Percentiles rank a stretch among this genome's conserved stretches.
phyloP scores from a whole-genome alignment of 2,888 invertebrate species.

The Aspidiotus rigidus region DNA sequence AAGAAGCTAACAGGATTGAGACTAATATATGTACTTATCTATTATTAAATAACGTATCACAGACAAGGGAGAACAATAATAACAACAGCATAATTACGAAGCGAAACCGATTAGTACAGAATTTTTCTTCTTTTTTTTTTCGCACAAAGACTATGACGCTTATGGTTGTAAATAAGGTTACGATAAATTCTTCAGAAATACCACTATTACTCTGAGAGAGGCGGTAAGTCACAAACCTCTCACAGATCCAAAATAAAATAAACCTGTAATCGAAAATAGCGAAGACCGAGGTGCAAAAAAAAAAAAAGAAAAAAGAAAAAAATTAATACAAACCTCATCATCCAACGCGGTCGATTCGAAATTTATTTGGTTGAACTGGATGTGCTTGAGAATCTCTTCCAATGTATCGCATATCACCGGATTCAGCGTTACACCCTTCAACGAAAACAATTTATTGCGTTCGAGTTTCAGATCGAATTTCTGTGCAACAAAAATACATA shows the following conservation, averaged over 20 bases:
- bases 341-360: slow-evolving; percentile 59
- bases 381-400: slow-evolving; percentile 70
- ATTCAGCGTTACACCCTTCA: slow-evolving; percentile 54
- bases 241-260: too few relatives aligned
- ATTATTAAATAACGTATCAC: too few relatives aligned
- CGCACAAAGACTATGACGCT: too few relatives aligned
- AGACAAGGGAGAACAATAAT: neutral
- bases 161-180: too few relatives aligned
- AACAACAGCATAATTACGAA: neutral
- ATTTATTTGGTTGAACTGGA: slow-evolving; percentile 62
- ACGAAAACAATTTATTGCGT: slow-evolving; percentile 53
- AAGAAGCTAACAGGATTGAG: too few relatives aligned
- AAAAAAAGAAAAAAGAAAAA: neutral
- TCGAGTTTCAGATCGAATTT: slow-evolving; percentile 44
- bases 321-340: slow-evolving; percentile 54
- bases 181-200: too few relatives aligned
- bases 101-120: neutral
- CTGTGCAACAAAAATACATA: slow-evolving; percentile 38
- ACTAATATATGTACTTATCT: too few relatives aligned
- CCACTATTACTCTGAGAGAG: too few relatives aligned
- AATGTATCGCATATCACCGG: slow-evolving; percentile 66
- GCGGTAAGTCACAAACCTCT: too few relatives aligned
- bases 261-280: too few relatives aligned
- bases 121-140: neutral
- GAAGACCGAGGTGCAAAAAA: too few relatives aligned